phyloP scores from a whole-genome alignment of 1,140 invertebrate genomes.

The Stenopsyche tienmushanensis region DNA sequence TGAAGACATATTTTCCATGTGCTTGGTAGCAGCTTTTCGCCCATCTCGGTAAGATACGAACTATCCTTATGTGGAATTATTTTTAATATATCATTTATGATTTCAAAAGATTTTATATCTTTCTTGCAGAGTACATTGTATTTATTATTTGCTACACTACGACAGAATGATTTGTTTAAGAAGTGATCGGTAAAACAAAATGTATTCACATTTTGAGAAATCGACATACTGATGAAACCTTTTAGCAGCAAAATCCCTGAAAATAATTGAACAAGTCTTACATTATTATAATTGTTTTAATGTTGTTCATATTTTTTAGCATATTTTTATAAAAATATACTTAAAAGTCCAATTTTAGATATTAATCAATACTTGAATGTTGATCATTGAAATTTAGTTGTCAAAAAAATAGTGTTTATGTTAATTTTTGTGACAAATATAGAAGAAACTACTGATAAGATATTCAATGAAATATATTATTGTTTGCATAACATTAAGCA shows the following conservation, averaged over 20 bases:
- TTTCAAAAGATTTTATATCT: not conserved
- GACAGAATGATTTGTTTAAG: conserved; percentile 34
- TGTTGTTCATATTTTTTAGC: too few species aligned
- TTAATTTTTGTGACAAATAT: too few species aligned
- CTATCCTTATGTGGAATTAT: not conserved
- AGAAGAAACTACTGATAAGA: too few species aligned
- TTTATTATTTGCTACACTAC: conserved; percentile 32
- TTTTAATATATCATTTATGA: conserved; percentile 26
- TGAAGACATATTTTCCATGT: conserved; percentile 12
- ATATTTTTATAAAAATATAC: too few species aligned
- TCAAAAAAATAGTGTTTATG: too few species aligned
- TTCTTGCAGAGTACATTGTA: conserved; percentile 31
- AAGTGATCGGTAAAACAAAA: conserved; percentile 34
- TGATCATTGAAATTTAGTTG: too few species aligned
- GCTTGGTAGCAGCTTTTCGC: conserved; percentile 5
- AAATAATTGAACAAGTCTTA: not conserved
- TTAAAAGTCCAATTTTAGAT: too few species aligned
- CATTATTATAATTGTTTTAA: too few species aligned
- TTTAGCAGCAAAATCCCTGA: not conserved
- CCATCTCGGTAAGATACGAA: not conserved
- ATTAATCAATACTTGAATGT: too few species aligned
- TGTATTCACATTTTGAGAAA: not conserved
- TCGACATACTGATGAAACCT: not conserved
- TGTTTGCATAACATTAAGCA: too few species aligned
- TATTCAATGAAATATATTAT: too few species aligned